Evolutionary conservation across 2,113 vertebrate species (phyloP).

Genomic region (Sphaerodactylus townsendi): DNA sequence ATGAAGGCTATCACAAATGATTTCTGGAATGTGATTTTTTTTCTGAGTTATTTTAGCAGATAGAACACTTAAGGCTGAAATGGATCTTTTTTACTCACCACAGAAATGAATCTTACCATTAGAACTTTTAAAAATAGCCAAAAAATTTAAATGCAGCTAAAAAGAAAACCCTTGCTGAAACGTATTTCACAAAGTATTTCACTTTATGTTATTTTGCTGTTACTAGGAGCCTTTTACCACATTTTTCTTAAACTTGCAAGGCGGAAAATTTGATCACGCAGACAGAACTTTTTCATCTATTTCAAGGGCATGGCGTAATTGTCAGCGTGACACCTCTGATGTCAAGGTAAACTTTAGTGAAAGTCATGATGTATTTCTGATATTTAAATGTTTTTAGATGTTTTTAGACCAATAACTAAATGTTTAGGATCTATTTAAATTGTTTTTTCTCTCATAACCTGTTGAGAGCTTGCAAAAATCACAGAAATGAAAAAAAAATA

Average conservation of each 20-base stretch:
- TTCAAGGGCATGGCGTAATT: slow-evolving; percentile 95
- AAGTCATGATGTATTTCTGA: background rate
- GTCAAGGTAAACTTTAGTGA: slow-evolving; percentile 85
- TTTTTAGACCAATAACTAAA: background rate
- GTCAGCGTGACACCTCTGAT: slow-evolving; percentile 96
- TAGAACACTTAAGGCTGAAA: too few species aligned
- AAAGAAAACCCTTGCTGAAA: background rate
- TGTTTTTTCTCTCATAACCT: background rate
- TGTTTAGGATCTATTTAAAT: background rate
- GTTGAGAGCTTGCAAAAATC: background rate
- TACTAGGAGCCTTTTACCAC: slow-evolving; percentile 96
- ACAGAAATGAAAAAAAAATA: background rate
- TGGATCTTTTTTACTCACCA: background rate
- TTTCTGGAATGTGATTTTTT: background rate
- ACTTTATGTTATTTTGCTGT: background rate
- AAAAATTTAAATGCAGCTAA: background rate
- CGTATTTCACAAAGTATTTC: background rate
- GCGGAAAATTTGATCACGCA: slow-evolving; percentile 97
- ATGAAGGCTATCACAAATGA: background rate
- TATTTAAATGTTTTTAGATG: background rate
- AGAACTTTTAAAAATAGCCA: background rate
- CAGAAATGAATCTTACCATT: background rate
- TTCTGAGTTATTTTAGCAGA: too few species aligned
- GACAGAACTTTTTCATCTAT: slow-evolving; percentile 96
- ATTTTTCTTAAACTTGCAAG: slow-evolving; percentile 97